phyloP scores from a whole-genome alignment of 92 coral and sea anemone genomes.

The Porites evermanni region DNA sequence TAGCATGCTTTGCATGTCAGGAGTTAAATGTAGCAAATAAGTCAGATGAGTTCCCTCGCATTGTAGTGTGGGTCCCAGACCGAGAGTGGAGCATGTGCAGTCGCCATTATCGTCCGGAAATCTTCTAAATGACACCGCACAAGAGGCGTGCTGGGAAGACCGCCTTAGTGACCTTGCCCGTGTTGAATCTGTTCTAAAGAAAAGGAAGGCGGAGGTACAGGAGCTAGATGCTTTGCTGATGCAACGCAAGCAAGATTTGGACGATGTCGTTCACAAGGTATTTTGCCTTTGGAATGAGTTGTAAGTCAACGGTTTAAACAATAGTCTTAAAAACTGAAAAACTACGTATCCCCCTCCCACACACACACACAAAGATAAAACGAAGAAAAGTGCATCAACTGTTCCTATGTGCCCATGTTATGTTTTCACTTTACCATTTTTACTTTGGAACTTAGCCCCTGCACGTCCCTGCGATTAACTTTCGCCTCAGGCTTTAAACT shows the following conservation, averaged over 20 bases:
- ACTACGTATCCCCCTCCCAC: too few relatives aligned
- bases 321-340: too few relatives aligned
- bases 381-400: too few relatives aligned
- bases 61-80: conserved; percentile 8
- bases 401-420: too few relatives aligned
- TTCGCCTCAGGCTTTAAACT: too few relatives aligned
- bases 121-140: conserved; percentile 27
- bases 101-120: neutral
- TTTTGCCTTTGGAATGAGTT: neutral
- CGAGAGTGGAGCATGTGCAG: conserved; percentile 1
- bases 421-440: too few relatives aligned
- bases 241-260: conserved; percentile 75
- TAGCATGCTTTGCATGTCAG: too few relatives aligned
- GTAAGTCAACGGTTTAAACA: neutral
- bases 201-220: conserved; percentile 72
- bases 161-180: conserved; percentile 68
- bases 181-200: conserved; percentile 61
- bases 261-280: conserved; percentile 63
- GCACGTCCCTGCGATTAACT: too few relatives aligned
- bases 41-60: too few relatives aligned
- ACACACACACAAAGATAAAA: too few relatives aligned
- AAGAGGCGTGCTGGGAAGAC: conserved; percentile 59
- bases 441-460: too few relatives aligned
- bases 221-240: conserved; percentile 71
- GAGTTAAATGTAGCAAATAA: too few relatives aligned